These are phyloP conservation scores for Cyclina sinensis DNA, from an alignment of 1,140 invertebrate genomes.

Conservation along the genomic window DNA sequence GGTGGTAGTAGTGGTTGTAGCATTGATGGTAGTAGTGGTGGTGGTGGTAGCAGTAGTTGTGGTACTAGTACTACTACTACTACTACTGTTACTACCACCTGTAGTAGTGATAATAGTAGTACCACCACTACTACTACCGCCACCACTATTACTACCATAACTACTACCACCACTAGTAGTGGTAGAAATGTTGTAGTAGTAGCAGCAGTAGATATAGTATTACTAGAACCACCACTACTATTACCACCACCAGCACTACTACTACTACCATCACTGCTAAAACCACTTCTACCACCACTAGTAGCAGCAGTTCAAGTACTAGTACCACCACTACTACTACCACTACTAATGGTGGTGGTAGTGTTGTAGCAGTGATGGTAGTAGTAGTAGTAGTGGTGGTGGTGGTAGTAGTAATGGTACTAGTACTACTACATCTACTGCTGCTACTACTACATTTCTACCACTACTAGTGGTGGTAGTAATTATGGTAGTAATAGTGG, in stretches of 20 bases:
- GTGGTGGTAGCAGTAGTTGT: too few species aligned
- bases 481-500: too few species aligned
- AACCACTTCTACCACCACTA: neutral
- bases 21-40: neutral
- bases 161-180: too few species aligned
- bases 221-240: neutral
- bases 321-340: neutral
- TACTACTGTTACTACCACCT: neutral
- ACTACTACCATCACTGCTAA: neutral
- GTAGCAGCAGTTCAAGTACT: neutral
- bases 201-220: too few species aligned
- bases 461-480: too few species aligned
- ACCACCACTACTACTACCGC: neutral
- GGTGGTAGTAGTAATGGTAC: neutral
- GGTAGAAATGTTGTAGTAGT: too few species aligned
- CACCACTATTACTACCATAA: too few species aligned
- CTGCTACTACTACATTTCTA: too few species aligned
- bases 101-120: constrained; percentile 7
- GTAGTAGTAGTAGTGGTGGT: constrained; percentile 6
- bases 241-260: neutral
- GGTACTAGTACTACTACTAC: too few species aligned
- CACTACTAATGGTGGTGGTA: too few species aligned
- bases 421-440: neutral
- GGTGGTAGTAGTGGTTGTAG: too few species aligned
- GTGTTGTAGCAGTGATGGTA: too few species aligned